A percentile compares a stretch with the other conserved stretches of the same genome.
These are phyloP conservation scores for Strix uralensis DNA, from an alignment of 2,113 vertebrate species.

Conservation along the genomic window DNA sequence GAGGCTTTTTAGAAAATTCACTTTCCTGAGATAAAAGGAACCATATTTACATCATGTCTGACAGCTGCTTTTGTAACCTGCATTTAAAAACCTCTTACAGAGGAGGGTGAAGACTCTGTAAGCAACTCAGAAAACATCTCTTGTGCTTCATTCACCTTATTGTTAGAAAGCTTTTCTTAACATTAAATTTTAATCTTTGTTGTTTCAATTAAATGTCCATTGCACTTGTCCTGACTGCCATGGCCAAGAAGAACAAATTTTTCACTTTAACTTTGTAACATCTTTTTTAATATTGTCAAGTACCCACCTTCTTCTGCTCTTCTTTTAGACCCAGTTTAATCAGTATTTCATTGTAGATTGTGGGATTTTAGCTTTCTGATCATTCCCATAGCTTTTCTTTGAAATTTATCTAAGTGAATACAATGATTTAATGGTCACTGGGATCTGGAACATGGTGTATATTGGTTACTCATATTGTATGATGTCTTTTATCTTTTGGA, in stretches of 20 bases:
- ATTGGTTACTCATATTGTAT: background rate
- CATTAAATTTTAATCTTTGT: background rate
- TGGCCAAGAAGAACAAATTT: background rate
- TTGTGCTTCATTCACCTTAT: background rate
- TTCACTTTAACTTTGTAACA: background rate
- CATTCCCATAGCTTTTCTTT: background rate
- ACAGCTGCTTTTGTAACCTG: background rate
- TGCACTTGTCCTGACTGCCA: background rate
- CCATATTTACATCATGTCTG: background rate
- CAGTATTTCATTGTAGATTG: background rate
- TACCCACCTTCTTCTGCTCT: background rate
- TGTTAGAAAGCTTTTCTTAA: background rate
- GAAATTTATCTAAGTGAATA: background rate
- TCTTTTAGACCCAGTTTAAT: background rate
- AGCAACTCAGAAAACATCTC: background rate
- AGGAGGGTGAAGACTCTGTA: background rate
- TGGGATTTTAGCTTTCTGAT: background rate
- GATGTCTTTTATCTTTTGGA: background rate
- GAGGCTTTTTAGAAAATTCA: background rate
- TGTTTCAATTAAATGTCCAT: background rate
- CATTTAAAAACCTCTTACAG: background rate
- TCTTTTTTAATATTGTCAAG: background rate
- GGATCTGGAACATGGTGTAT: background rate
- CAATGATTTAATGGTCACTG: background rate
- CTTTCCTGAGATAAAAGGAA: background rate